These are phyloP conservation scores for Strongylocentrotus purpuratus DNA, from an alignment of 35 echinoderm and acorn worm species.

Conservation along the genomic window DNA sequence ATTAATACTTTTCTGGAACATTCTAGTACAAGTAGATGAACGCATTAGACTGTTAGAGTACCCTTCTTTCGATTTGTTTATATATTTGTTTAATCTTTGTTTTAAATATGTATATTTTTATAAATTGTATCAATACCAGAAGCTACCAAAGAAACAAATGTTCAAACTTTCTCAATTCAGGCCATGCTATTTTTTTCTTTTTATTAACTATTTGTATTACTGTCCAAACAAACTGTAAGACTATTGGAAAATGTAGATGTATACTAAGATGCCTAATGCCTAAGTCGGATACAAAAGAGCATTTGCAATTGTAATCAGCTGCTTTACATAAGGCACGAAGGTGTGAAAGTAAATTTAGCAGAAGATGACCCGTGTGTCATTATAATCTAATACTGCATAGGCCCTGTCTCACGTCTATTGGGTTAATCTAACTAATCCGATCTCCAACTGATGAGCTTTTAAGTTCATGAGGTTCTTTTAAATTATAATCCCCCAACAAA, in stretches of 20 bases:
- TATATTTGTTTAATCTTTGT: too few species aligned
- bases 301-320: neutral
- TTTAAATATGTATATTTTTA: too few species aligned
- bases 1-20: too few species aligned
- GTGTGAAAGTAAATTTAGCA: neutral
- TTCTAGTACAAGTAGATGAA: too few species aligned
- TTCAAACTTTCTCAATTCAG: too few species aligned
- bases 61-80: too few species aligned
- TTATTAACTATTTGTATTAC: too few species aligned
- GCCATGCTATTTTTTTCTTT: too few species aligned
- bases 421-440: neutral
- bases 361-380: neutral
- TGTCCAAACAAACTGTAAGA: too few species aligned
- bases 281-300: neutral
- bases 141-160: neutral
- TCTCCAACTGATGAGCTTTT: neutral
- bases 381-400: neutral
- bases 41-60: too few species aligned
- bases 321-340: neutral
- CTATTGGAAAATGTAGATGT: too few species aligned
- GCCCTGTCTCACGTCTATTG: neutral
- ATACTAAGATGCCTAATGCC: too few species aligned
- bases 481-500: neutral
- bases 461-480: neutral
- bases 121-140: neutral